phyloP scores from a whole-genome alignment of 2,888 invertebrate genomes.

The Creontiades dilutus region DNA sequence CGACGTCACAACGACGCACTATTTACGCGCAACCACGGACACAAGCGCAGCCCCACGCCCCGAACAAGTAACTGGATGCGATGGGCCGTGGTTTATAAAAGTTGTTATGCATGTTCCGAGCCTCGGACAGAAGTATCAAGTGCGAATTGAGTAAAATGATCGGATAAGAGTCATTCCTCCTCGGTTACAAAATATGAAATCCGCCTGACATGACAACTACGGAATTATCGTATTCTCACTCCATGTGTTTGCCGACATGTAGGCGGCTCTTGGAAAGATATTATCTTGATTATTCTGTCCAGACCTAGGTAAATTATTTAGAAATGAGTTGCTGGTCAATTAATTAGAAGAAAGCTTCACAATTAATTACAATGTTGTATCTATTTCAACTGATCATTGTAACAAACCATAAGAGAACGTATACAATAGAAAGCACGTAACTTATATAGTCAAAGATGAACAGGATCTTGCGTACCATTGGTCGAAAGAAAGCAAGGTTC shows the following conservation, averaged over 20 bases:
- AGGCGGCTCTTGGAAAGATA: too few relatives aligned
- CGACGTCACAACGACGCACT: not conserved
- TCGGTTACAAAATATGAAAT: not conserved
- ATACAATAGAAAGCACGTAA: too few relatives aligned
- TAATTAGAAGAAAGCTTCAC: too few relatives aligned
- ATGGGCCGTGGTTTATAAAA: conserved; percentile 7
- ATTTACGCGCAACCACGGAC: not conserved
- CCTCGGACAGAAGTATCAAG: not conserved
- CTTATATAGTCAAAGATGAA: too few relatives aligned
- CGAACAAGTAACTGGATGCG: not conserved
- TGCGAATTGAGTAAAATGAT: not conserved
- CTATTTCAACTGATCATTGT: too few relatives aligned
- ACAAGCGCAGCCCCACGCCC: not conserved
- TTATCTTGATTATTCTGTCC: too few relatives aligned
- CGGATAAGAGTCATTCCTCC: not conserved
- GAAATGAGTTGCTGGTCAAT: too few relatives aligned
- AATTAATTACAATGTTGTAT: too few relatives aligned
- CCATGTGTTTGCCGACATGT: not conserved
- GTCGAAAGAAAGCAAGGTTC: too few relatives aligned
- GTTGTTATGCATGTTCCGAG: not conserved
- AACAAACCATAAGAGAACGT: too few relatives aligned
- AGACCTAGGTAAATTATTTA: too few relatives aligned
- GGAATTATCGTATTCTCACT: not conserved
- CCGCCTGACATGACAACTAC: not conserved
- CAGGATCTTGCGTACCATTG: too few relatives aligned